Evolutionary conservation across 2,797 vertebrate genomes (phyloP).

Genomic region (Myripristis jacobus): DNA sequence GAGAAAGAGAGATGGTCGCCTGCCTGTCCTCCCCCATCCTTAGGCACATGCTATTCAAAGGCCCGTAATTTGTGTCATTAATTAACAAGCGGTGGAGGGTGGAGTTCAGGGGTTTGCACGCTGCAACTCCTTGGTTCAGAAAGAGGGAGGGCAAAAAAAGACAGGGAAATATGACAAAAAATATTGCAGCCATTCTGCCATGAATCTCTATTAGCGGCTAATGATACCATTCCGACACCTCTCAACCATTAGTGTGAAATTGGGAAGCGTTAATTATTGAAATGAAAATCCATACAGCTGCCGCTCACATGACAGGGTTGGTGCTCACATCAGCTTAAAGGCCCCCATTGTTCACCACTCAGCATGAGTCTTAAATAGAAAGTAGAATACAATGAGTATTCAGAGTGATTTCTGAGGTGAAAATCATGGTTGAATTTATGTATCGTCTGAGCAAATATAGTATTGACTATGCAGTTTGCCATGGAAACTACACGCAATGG

Average conservation of each 20-base stretch:
- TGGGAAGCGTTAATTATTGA: slow-evolving; percentile 85
- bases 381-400: slow-evolving; percentile 16
- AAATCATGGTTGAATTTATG: slow-evolving; percentile 38
- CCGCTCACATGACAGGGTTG: slow-evolving; percentile 58
- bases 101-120: slow-evolving; percentile 71
- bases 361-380: slow-evolving; percentile 25
- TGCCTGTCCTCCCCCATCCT: slow-evolving; percentile 74
- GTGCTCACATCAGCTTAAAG: slow-evolving; percentile 29
- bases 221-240: slow-evolving; percentile 83
- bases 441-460: slow-evolving; percentile 34
- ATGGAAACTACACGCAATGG: slow-evolving; percentile 15
- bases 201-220: slow-evolving; percentile 86
- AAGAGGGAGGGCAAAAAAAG: slow-evolving; percentile 1
- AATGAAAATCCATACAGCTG: slow-evolving; percentile 79
- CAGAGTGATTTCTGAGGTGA: slow-evolving; percentile 30
- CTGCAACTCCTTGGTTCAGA: slow-evolving; percentile 56
- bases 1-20: slow-evolving; percentile 69
- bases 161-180: slow-evolving; percentile 59
- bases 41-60: slow-evolving; percentile 82
- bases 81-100: slow-evolving; percentile 81
- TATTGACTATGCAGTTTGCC: no score
- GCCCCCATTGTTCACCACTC: slow-evolving; percentile 54
- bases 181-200: slow-evolving; percentile 75
- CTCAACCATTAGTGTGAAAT: slow-evolving; percentile 82
- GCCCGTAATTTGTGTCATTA: slow-evolving; percentile 82